These are phyloP conservation scores for Brenthis ino DNA, from an alignment of 2,888 invertebrate genomes.

Conservation along the genomic window DNA sequence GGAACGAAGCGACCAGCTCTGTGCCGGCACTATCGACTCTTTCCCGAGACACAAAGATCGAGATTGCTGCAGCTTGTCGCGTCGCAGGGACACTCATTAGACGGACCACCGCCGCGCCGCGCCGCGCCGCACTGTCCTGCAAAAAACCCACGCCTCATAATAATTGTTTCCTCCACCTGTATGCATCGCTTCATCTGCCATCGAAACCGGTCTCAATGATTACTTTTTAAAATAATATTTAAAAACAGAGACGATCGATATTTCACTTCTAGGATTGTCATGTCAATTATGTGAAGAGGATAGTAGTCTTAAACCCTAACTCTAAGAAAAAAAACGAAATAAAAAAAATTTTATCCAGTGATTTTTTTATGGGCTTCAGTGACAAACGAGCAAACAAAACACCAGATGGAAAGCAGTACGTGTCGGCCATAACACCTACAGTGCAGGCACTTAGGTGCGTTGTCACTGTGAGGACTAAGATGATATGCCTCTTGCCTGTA, in stretches of 20 bases:
- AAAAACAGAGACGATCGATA: not conserved
- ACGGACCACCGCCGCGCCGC: constrained; percentile 34
- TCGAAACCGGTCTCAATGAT: constrained; percentile 3
- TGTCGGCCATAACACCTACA: no score
- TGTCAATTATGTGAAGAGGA: no score
- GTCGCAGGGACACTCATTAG: constrained; percentile 10
- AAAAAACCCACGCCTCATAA: constrained; percentile 30
- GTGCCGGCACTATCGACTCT: not conserved
- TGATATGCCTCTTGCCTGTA: no score
- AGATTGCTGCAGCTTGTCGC: not conserved
- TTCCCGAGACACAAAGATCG: not conserved
- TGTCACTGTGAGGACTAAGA: no score
- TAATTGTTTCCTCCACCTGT: constrained; percentile 30
- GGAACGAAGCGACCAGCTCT: not conserved
- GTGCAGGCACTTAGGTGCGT: no score
- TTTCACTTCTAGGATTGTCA: not conserved
- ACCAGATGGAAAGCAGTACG: no score
- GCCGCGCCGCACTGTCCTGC: constrained; percentile 21
- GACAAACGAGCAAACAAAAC: no score
- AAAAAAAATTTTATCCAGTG: no score
- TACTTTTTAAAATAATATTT: not conserved
- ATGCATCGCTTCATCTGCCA: constrained; percentile 9
- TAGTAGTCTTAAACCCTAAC: no score
- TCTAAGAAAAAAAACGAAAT: no score
- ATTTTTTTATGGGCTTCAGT: no score